These are phyloP conservation scores for Triops longicaudatus DNA, from an alignment of 1,140 invertebrate species.

Conservation along the genomic window DNA sequence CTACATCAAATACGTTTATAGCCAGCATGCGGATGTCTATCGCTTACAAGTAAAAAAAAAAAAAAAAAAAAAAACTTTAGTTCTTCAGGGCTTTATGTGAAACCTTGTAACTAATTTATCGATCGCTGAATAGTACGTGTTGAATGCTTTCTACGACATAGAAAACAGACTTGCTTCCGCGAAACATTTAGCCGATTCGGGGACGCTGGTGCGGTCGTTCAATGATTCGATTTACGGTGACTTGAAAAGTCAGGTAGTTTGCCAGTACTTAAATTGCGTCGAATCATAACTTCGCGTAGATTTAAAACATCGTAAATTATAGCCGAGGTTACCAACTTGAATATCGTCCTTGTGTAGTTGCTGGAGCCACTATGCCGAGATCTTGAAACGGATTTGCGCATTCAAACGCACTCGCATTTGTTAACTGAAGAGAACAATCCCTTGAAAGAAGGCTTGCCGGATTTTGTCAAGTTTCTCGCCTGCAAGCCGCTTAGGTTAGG, in stretches of 20 bases:
- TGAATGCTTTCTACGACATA: constrained; percentile 55
- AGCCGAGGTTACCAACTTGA: neutral
- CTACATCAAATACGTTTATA: constrained; percentile 62
- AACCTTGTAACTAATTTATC: too few relatives aligned
- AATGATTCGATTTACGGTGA: constrained; percentile 37
- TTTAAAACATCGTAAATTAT: neutral
- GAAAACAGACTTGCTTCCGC: constrained; percentile 38
- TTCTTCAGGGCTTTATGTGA: constrained; percentile 28
- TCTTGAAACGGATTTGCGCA: constrained; percentile 81
- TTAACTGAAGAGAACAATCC: constrained; percentile 71
- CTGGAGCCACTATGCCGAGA: constrained; percentile 68
- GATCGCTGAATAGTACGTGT: constrained; percentile 49
- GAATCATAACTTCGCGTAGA: too few relatives aligned
- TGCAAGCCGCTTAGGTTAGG: constrained; percentile 44
- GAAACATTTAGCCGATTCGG: constrained; percentile 38
- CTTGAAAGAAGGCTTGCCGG: constrained; percentile 50
- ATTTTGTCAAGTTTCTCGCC: constrained; percentile 47
- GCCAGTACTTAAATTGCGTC: neutral
- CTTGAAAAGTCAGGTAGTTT: constrained; percentile 30
- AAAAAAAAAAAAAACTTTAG: constrained; percentile 29
- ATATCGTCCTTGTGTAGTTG: constrained; percentile 40
- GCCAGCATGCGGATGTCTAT: constrained; percentile 51
- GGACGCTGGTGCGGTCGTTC: constrained; percentile 40
- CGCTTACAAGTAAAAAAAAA: constrained; percentile 47
- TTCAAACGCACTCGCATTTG: constrained; percentile 83